Conservation (phyloP, 2,797 vertebrate species). For the Coracias cyanogaster region DNA sequence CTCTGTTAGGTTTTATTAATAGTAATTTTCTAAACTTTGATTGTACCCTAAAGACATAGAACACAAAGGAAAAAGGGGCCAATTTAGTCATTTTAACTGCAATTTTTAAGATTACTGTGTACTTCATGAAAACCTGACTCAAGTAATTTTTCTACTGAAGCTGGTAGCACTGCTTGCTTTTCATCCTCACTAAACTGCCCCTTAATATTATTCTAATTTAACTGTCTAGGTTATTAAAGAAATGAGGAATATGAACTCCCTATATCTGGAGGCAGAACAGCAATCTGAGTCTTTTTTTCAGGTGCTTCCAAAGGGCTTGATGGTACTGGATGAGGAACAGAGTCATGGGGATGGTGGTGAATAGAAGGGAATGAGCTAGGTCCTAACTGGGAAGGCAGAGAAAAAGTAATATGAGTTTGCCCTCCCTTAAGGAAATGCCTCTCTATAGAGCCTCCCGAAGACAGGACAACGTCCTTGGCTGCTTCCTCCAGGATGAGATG, state of each 20-base stretch:
- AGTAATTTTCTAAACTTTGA: slow-evolving; percentile 28
- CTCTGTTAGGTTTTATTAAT: slow-evolving; percentile 41
- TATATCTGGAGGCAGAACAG: neutral
- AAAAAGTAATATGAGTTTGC: neutral
- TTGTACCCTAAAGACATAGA: slow-evolving; percentile 33
- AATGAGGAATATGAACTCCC: neutral
- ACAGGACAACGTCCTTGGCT: neutral
- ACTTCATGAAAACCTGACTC: neutral
- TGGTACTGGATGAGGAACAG: neutral
- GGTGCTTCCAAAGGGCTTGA: neutral
- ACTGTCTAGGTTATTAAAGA: slow-evolving; percentile 26
- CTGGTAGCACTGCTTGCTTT: slow-evolving; percentile 12
- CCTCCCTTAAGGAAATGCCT: neutral
- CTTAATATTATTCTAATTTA: slow-evolving; percentile 26
- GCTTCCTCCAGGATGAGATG: neutral
- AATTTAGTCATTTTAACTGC: neutral
- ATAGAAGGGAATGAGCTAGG: neutral
- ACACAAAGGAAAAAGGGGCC: neutral
- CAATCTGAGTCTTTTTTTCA: neutral
- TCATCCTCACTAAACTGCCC: neutral
- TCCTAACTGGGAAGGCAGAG: neutral
- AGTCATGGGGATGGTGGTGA: too few relatives aligned
- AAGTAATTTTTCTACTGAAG: neutral
- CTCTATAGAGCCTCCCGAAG: neutral
- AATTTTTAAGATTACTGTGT: slow-evolving; percentile 38